Evolutionary conservation across 2,797 vertebrate species (phyloP).

Genomic region (Pangasius sanitwongsei): DNA sequence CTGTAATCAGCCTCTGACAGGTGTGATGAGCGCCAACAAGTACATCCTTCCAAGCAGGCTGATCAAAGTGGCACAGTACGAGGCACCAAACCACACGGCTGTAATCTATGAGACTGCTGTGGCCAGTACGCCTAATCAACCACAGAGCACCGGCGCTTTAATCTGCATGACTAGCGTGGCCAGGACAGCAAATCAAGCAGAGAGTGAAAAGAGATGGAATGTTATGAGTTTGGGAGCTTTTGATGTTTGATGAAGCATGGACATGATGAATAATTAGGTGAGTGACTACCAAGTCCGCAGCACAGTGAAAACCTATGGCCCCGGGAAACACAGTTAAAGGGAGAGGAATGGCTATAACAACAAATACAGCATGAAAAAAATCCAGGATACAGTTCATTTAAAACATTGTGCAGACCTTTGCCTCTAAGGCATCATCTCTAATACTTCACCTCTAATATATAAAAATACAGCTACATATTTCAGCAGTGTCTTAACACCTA

Average conservation of each 20-base stretch:
- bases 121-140: conserved; percentile 68
- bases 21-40: conserved; percentile 77
- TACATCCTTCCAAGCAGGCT: conserved; percentile 73
- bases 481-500: background rate
- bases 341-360: background rate
- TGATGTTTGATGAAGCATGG: conserved; percentile 56
- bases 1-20: conserved; percentile 64
- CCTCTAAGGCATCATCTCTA: background rate
- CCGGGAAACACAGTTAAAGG: background rate
- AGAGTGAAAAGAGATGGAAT: conserved; percentile 50
- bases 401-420: background rate
- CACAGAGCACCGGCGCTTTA: conserved; percentile 55
- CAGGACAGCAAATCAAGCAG: conserved; percentile 57
- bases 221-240: conserved; percentile 41
- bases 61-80: conserved; percentile 80
- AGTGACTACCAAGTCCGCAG: conserved; percentile 40
- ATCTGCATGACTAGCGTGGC: conserved; percentile 57
- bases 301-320: conserved; percentile 24
- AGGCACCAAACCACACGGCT: conserved; percentile 71
- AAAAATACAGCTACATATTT: background rate
- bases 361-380: background rate
- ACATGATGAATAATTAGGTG: conserved; percentile 38
- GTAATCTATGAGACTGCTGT: conserved; percentile 80
- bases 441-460: background rate
- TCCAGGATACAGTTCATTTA: background rate